A percentile compares a stretch with the other conserved stretches of the same genome.
phyloP scores from a whole-genome alignment of 2,113 vertebrate species.

The Zosterops pallidus region DNA sequence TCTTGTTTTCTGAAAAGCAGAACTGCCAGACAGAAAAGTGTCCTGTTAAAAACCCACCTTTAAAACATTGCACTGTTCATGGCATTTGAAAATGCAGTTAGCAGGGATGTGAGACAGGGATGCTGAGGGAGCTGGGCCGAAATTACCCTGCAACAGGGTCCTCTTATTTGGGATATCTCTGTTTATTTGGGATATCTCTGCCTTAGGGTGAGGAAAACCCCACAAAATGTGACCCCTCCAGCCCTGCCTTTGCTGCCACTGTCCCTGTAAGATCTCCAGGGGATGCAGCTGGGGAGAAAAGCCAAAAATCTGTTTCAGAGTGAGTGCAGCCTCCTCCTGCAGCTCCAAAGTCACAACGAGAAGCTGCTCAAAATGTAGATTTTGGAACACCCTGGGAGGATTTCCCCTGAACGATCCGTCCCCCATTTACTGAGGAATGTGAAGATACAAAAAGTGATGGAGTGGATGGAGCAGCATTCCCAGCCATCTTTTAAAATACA shows the following conservation, averaged over 20 bases:
- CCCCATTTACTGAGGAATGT: background rate
- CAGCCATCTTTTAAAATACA: background rate
- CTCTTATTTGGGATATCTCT: background rate
- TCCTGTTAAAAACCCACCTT: background rate
- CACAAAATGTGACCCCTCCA: background rate
- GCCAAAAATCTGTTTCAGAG: background rate
- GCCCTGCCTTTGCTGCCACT: background rate
- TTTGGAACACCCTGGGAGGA: background rate
- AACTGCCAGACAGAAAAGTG: background rate
- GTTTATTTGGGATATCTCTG: background rate
- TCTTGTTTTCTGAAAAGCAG: background rate
- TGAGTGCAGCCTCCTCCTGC: background rate
- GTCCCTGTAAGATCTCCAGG: background rate
- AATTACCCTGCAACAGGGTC: background rate
- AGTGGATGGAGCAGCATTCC: background rate
- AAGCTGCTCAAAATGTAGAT: fast-evolving
- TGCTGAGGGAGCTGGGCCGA: background rate
- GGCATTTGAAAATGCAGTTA: background rate
- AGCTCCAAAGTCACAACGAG: background rate
- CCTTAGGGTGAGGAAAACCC: background rate
- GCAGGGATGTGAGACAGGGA: background rate
- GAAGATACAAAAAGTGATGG: background rate
- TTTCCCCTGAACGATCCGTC: background rate
- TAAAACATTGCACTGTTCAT: fast-evolving
- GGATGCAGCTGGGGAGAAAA: background rate